Evolutionary conservation across 2,888 invertebrate genomes (phyloP).

Genomic region (Glyphotaelius pellucidus): DNA sequence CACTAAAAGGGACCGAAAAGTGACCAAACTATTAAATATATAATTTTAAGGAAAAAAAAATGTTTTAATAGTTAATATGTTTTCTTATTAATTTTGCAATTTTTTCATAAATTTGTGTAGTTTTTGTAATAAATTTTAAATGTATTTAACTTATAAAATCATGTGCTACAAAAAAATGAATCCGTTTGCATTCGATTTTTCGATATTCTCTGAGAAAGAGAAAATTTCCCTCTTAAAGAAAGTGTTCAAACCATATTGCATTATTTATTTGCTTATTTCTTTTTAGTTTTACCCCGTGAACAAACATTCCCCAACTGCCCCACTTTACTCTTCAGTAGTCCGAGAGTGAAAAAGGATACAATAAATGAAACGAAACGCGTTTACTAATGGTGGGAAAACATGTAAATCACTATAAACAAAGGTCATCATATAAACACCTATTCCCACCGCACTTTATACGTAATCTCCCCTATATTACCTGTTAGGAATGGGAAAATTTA

Average conservation of each 20-base stretch:
- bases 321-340: slow-evolving; percentile 35
- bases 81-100: no score
- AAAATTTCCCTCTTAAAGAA: background rate
- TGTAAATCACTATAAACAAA: slow-evolving; percentile 38
- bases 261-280: background rate
- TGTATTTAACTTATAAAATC: no score
- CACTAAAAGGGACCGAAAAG: no score
- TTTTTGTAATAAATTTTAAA: no score
- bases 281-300: background rate
- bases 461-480: background rate
- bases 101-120: no score
- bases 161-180: no score
- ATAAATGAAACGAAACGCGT: slow-evolving; percentile 63
- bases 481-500: slow-evolving; percentile 18
- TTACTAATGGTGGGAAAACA: slow-evolving; percentile 63
- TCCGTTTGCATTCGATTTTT: no score
- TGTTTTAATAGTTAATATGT: no score
- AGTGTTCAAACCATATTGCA: background rate
- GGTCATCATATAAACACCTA: slow-evolving; percentile 46
- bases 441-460: slow-evolving; percentile 33
- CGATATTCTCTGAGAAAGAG: no score
- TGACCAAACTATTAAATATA: no score
- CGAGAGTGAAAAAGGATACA: slow-evolving; percentile 62
- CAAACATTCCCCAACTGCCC: background rate
- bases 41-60: no score